Base-by-base conservation (phyloP, 2,797 vertebrate species). In the Danionella dracula region DNA sequence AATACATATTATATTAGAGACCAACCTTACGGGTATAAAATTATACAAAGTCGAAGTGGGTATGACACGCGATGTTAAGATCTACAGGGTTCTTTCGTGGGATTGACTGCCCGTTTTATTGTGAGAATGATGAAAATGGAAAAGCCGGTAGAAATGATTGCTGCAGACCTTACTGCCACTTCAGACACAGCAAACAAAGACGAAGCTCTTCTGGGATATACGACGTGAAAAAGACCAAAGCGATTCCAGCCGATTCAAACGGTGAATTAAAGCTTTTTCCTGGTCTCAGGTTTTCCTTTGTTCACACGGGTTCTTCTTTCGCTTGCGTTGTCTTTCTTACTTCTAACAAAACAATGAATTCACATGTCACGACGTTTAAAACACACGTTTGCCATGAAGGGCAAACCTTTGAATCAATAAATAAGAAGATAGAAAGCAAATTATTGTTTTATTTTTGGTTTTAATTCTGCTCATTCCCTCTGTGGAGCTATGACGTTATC, bases 51-150 rank as follows among this genome's bases (percentile, higher is more conserved):
- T 76, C 51, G 63, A 2, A 5, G 80, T 58, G 82, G 87, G 84
- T 70, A 90, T 86, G 89, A 87, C 70, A 79, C 65, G 34, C 51
- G 73, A 97, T 98, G 96, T 82, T 98, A 78, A 86, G 92, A 46
- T 93, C 93, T 84, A 97, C 93, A 73, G 94, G 94, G 51, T 98
- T 95, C 82, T 97, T 98, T 86, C 93, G 95, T 80, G 92, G 93
- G 78, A 89, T 98, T 83, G 93, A 98, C 77, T 98, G 96, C 69
- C 95, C 96, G 8, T 95, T 95, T 86, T 86, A 86, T 76, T 4
- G 68, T 34, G 85, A 88, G 17, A 57, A 70, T 63, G 40, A 38
- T 78, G n/a, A n/a, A n/a, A 84, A 86, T 12, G 81, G 76, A 17
- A 82, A 76, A 72, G 75, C 68, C 72, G 66, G 80, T 66, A 77